Evolutionary conservation across 1,140 invertebrate genomes (phyloP).

Genomic region (Eupristina koningsbergeri): DNA sequence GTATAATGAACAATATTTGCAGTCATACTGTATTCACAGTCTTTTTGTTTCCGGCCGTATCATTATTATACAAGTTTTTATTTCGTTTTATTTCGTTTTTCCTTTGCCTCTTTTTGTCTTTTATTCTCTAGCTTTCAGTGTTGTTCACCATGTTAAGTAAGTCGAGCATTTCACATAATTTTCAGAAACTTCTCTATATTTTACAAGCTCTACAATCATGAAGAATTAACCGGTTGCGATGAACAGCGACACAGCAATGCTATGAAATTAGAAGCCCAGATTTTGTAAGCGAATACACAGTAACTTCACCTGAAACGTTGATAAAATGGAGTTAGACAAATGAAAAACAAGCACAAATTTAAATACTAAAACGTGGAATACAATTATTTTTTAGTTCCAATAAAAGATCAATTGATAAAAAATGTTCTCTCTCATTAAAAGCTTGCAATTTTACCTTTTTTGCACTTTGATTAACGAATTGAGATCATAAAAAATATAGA

Average conservation of each 20-base stretch:
- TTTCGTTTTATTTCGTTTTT: background rate
- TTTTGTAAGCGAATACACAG: background rate
- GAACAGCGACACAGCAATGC: constrained; percentile 1
- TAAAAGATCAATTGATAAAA: background rate
- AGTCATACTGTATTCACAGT: too few relatives aligned
- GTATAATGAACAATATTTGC: constrained; percentile 37
- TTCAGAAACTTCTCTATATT: background rate
- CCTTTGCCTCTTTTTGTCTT: too few relatives aligned
- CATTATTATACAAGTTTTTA: background rate
- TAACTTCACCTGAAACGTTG: background rate
- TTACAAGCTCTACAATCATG: constrained; percentile 16
- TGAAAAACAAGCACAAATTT: background rate
- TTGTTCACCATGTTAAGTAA: background rate
- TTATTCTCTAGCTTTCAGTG: background rate
- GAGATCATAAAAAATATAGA: too few relatives aligned
- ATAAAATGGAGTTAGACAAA: too few relatives aligned
- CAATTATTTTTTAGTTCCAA: background rate
- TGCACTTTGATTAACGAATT: too few relatives aligned
- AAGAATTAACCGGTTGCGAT: constrained; percentile 41
- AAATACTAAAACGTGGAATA: background rate
- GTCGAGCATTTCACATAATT: background rate
- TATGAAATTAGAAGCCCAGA: constrained; percentile 34
- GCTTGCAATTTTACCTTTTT: too few relatives aligned
- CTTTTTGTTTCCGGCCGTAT: background rate
- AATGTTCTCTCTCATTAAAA: background rate